Evolutionary conservation across 2,113 vertebrate species (phyloP).

Genomic region (Acanthisitta chloris): DNA sequence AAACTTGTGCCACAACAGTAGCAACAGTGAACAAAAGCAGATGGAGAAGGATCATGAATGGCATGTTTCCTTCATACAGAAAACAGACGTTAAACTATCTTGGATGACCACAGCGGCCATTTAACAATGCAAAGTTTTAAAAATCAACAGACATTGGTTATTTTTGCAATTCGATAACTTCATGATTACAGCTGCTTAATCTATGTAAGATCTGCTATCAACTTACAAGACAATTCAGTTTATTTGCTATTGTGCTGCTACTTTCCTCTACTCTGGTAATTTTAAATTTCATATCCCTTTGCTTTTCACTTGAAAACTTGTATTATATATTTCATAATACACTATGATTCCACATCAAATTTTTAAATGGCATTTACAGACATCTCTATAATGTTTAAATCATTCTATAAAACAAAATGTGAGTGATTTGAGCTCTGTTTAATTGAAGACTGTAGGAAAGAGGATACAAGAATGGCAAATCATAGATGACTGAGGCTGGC

Average conservation of each 20-base stretch:
- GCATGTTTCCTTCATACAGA: not conserved
- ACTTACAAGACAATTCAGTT: not conserved
- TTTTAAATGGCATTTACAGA: not conserved
- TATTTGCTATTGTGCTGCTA: not conserved
- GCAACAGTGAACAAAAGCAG: slow-evolving; percentile 15
- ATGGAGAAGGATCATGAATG: not conserved
- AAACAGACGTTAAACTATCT: not conserved
- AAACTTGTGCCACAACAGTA: not conserved
- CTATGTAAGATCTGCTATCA: not conserved
- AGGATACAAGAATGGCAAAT: not conserved
- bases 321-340: not conserved
- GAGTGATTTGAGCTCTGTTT: not conserved
- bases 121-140: not conserved
- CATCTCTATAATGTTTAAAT: not conserved
- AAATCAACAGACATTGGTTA: not conserved
- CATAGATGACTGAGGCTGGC: not conserved
- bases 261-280: not conserved
- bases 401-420: not conserved
- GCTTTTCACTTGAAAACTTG: not conserved
- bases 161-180: not conserved
- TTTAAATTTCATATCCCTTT: not conserved
- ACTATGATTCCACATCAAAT: accelerated
- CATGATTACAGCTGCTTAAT: not conserved
- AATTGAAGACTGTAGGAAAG: not conserved
- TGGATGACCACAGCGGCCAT: not conserved